Conservation (phyloP, 2,888 invertebrate genomes). For the Lycaena phlaeas region DNA sequence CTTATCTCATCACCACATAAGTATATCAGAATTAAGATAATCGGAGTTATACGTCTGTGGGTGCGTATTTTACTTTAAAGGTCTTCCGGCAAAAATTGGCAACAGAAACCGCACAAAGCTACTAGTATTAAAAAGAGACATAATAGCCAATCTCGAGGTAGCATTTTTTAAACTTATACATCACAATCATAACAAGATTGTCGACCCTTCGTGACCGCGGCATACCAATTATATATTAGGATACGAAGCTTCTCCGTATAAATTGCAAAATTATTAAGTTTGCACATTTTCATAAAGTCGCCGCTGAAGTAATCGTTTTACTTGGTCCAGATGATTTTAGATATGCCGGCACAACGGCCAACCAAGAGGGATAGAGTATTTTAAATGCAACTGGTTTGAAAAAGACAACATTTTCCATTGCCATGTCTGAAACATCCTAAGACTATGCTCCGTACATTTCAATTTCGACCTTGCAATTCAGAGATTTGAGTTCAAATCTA, state of each 20-base stretch:
- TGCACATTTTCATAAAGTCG: conserved; percentile 58
- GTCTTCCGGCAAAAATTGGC: too few relatives aligned
- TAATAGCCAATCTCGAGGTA: conserved; percentile 1
- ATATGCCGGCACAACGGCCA: conserved; percentile 52
- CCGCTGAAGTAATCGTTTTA: conserved; percentile 58
- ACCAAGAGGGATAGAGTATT: conserved; percentile 61
- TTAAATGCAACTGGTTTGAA: conserved; percentile 68
- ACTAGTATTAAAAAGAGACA: too few relatives aligned
- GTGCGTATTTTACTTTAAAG: too few relatives aligned
- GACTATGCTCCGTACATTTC: conserved; percentile 18
- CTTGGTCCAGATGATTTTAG: conserved; percentile 67
- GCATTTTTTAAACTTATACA: conserved; percentile 3
- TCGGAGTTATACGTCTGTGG: too few relatives aligned
- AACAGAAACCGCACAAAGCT: too few relatives aligned
- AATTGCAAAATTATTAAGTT: conserved; percentile 51
- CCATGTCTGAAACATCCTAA: conserved; percentile 34
- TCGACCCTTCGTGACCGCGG: conserved; percentile 4
- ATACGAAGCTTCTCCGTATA: conserved; percentile 17
- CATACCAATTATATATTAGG: conserved; percentile 6
- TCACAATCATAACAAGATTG: conserved; percentile 6
- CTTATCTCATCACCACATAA: too few relatives aligned
- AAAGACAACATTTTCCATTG: conserved; percentile 63
- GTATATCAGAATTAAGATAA: too few relatives aligned
- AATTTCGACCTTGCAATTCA: conserved; percentile 29
- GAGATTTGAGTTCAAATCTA: conserved; percentile 34